Conservation (phyloP, 2,888 invertebrate species). For the Eupithecia dodoneata region DNA sequence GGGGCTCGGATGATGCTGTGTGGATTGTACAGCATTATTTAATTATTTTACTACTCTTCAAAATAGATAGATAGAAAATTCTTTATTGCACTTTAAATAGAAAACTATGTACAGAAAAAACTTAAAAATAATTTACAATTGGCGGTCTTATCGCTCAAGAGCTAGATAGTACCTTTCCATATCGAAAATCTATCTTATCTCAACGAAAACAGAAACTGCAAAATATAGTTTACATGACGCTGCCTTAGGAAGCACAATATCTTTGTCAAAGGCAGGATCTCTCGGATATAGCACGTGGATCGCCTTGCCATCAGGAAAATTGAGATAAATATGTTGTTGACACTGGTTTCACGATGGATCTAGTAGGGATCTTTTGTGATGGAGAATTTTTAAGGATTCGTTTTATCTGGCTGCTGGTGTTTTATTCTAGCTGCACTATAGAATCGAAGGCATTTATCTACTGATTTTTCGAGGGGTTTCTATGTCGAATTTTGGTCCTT, state of each 20-base stretch:
- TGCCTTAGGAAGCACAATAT: conserved; percentile 22
- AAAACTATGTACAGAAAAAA: no score
- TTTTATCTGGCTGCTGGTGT: conserved; percentile 8
- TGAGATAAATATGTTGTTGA: conserved; percentile 36
- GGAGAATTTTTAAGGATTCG: conserved; percentile 26
- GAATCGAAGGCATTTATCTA: neutral
- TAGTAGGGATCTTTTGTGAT: conserved; percentile 18
- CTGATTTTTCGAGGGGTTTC: neutral
- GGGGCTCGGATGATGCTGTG: no score
- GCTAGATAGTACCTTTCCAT: neutral
- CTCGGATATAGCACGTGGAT: conserved; percentile 31
- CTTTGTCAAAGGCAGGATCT: conserved; percentile 35
- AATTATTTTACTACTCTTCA: no score
- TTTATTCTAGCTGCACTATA: neutral
- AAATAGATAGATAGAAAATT: no score
- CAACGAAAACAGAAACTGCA: neutral
- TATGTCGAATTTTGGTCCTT: neutral
- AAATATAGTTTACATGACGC: conserved; percentile 1
- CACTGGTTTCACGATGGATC: conserved; percentile 36
- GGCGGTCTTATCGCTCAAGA: no score
- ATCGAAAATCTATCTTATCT: neutral
- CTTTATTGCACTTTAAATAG: no score
- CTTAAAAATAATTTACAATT: no score
- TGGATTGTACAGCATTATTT: no score
- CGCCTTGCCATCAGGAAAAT: conserved; percentile 30